Base-by-base conservation (phyloP, 2,888 invertebrate species). In the Acanthococcus lagerstroemiae region DNA sequence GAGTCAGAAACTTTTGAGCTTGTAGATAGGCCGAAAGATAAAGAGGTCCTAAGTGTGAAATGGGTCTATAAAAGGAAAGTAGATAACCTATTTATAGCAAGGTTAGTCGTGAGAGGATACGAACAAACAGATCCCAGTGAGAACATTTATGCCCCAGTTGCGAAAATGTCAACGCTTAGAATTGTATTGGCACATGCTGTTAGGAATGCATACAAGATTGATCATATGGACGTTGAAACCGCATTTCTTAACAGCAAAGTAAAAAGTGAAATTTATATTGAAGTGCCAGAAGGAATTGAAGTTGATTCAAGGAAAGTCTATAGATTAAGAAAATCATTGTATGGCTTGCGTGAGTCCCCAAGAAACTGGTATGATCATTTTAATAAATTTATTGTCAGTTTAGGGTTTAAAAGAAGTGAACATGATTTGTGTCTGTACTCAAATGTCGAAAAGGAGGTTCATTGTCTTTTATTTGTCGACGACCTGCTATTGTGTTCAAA, bases 311-410 rank as follows among this genome's bases (percentile, higher is more conserved):
- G n/a, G 17, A 66, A 44, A 46, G 70, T 70, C 55, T 72, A 69
- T 67, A 68, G 44, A 26, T 60, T 70, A 69, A 9, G 25, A 17
- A 71, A 71, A 67, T 54, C 71, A 3, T 63, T 72, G 24, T 72
- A 71, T 65, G 70, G 71, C 4, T 65, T 72, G 55, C 60, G 65
- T 27, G 70, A 71, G 68, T 70, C 69, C 26, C 69, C 71, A 9
- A n/a, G n/a, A n/a, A n/a, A n/a, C n/a, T n/a, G n/a, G n/a, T n/a
- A n/a, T n/a, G n/a, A n/a, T n/a, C n/a, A 65, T 66, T 70, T 72
- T 24, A 55, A 69, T 60, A 50, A 69, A n/a, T 70, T 55, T 67
- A 19, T 72, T n/a, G 52, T 4, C 21, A 30, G 58, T 17, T 48
- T 71, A 66, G 66, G 65, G 12, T 69, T 69, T 55, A 9, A 27